Evolutionary conservation across 1,140 invertebrate species (phyloP), one percentile per base, ranked within the genome.

Genomic region (Bombus turneri): DNA sequence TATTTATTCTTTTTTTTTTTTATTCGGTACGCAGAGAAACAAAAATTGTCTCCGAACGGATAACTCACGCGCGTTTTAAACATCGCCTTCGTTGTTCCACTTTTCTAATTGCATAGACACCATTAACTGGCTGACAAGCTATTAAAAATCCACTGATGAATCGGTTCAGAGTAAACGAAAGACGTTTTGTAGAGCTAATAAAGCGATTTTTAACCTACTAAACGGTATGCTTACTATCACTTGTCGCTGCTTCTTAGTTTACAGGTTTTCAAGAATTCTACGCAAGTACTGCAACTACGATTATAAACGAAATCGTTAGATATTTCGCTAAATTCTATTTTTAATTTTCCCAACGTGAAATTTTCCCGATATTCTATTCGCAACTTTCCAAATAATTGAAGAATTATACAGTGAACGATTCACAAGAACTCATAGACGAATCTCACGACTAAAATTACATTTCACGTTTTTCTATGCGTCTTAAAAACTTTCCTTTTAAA

Each of bases 201-300:
- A n/a, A n/a, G 39, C 39, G 39, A 72, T 41, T 72, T 72, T 72
- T 28, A 72, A 25, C 37, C 25, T 9, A 41, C 25, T 28, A 34
- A 25, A 4, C 22, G 25, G 39, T 39, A 28, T 4, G 22, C 22
- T 39, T 39, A 28, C 59, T 18, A 18, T 66, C 28, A 9, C 15
- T 18, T 18, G 15, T 66, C 64, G 8, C 15, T 22, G 6, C 15
- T n/a, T n/a, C 28, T 62, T 10, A 62, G 59, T 13, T 18, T 6
- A 18, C 47, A 53, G 47, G 18, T 53, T 18, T 31, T 6, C 64
- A 18, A n/a, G 15, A 66, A 66, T 66, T 18, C 64, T 3, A 31
- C 15, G 0, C 6, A 5, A 18, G 2, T 31, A 15, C 8, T 2
- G 12, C 4, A 62, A 62, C 0, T 0, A 22, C 6, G 18, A 9